Evolutionary conservation across 2,888 invertebrate species (phyloP).

Genomic region (Tenthredo scrophulariae): DNA sequence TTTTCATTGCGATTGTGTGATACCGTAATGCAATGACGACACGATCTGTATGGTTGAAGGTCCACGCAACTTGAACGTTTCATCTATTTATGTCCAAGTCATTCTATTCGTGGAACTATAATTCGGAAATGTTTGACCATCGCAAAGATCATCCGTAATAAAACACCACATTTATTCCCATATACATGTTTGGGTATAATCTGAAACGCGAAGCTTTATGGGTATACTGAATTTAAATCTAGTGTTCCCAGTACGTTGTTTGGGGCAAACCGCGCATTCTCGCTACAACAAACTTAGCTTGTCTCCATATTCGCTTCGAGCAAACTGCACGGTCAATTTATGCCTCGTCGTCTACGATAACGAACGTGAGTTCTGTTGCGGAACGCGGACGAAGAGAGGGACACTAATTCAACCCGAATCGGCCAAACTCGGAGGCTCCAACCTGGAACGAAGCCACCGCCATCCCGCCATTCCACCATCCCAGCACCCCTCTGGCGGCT

Average conservation of each 20-base stretch:
- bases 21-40: constrained; percentile 13
- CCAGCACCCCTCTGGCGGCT: constrained; percentile 51
- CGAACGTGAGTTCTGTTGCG: constrained; percentile 52
- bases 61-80: background rate
- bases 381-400: constrained; percentile 47
- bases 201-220: background rate
- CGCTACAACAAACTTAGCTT: constrained; percentile 48
- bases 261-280: constrained; percentile 23
- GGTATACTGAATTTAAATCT: constrained; percentile 23
- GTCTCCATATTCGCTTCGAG: constrained; percentile 51
- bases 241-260: constrained; percentile 17
- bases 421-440: constrained; percentile 50
- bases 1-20: constrained; percentile 13
- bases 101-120: background rate
- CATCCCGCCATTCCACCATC: constrained; percentile 42
- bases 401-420: constrained; percentile 52
- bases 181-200: background rate
- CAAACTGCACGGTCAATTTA: constrained; percentile 52
- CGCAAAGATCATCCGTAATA: background rate
- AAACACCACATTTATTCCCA: background rate
- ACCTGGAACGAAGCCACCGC: constrained; percentile 51
- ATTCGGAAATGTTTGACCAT: background rate
- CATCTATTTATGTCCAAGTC: background rate
- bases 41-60: background rate
- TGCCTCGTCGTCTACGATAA: constrained; percentile 52